These are phyloP conservation scores for Poeciliopsis occidentalis DNA, from an alignment of 2,113 vertebrate species.

Conservation along the genomic window DNA sequence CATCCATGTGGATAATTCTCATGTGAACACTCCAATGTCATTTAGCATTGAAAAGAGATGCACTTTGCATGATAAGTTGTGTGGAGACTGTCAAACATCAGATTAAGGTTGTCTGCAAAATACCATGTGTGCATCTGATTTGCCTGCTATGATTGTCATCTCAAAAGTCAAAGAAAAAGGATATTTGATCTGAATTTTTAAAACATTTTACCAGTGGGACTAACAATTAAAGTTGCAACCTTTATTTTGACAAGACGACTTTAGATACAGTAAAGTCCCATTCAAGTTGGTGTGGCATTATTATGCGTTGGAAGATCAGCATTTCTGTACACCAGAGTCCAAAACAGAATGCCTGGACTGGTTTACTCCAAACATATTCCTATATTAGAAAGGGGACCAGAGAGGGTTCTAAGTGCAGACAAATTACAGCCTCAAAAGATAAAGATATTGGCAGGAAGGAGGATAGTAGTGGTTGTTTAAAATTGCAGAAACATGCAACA, in stretches of 20 bases:
- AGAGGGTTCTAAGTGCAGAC: no score
- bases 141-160: not conserved
- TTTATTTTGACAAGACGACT: not conserved
- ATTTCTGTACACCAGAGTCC: not conserved
- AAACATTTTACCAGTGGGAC: not conserved
- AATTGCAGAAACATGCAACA: no score
- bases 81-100: not conserved
- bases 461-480: no score
- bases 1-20: constrained; percentile 13
- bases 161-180: not conserved
- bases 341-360: no score
- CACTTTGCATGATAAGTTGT: not conserved
- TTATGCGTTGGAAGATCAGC: not conserved
- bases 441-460: no score
- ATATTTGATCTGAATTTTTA: not conserved
- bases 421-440: no score
- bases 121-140: not conserved
- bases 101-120: constrained; percentile 3
- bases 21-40: constrained; percentile 9
- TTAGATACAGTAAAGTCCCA: not conserved
- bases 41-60: not conserved
- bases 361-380: no score
- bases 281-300: not conserved
- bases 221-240: not conserved
- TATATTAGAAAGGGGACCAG: no score